Evolutionary conservation across 1,140 invertebrate species (phyloP).

Genomic region (Homarus americanus): DNA sequence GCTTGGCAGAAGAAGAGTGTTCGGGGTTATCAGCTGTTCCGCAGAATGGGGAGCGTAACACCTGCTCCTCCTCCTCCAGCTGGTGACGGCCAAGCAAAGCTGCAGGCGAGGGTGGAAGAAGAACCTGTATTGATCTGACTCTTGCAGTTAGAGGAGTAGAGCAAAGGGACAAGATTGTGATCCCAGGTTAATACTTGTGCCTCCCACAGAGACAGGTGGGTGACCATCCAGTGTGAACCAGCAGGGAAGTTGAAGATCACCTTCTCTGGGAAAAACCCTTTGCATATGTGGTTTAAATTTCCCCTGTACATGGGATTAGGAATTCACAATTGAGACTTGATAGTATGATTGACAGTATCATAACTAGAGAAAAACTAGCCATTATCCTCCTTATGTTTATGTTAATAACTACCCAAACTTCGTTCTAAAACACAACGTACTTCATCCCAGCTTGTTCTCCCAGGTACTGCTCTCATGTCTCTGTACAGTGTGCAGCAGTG

Average conservation of each 20-base stretch:
- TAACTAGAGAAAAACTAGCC: too few relatives aligned
- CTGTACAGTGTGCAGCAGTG: conserved; percentile 88
- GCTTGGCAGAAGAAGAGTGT: conserved; percentile 83
- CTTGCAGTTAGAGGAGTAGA: conserved; percentile 83
- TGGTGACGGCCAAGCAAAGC: conserved; percentile 88
- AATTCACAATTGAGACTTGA: too few relatives aligned
- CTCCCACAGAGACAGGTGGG: conserved; percentile 79
- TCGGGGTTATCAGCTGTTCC: conserved; percentile 82
- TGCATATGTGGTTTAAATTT: too few relatives aligned
- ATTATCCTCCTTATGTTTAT: too few relatives aligned
- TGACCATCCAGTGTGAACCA: too few relatives aligned
- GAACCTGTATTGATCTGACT: conserved; percentile 83
- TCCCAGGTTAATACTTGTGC: conserved; percentile 42
- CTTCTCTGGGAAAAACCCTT: too few relatives aligned
- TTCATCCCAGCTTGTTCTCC: too few relatives aligned
- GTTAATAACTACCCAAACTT: too few relatives aligned
- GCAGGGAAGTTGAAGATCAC: too few relatives aligned
- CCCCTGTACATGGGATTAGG: too few relatives aligned
- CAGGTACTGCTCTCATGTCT: conserved; percentile 79
- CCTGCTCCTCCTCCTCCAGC: conserved; percentile 86
- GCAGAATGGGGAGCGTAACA: conserved; percentile 78
- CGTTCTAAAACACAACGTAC: too few relatives aligned
- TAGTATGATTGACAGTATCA: too few relatives aligned
- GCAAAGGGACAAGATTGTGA: conserved; percentile 79
- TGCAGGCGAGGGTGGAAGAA: conserved; percentile 92